phyloP scores from a whole-genome alignment of 2,113 vertebrate genomes.

The Nerophis ophidion region DNA sequence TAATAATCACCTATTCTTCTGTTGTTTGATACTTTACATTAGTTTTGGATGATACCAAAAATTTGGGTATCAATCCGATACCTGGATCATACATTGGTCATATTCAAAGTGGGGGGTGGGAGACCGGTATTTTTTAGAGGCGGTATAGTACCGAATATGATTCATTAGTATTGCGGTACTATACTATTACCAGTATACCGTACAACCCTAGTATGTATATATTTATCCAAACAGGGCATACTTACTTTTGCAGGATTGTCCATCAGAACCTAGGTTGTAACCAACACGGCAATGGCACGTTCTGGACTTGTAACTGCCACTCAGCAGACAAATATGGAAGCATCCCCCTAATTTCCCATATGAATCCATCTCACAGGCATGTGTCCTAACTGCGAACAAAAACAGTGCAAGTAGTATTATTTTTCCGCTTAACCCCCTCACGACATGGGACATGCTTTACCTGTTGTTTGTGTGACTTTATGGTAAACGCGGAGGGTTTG shows the following conservation, averaged over 20 bases:
- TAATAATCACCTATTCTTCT: too few species aligned
- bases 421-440: not conserved
- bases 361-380: conserved; percentile 83
- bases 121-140: too few species aligned
- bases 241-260: conserved; percentile 96
- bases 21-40: too few species aligned
- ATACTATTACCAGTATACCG: too few species aligned
- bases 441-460: conserved; percentile 63
- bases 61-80: too few species aligned
- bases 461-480: conserved; percentile 84
- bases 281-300: conserved; percentile 91
- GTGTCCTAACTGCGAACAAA: conserved; percentile 78
- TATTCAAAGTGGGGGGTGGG: too few species aligned
- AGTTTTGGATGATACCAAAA: too few species aligned
- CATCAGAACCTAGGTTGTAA: conserved; percentile 83
- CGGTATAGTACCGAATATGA: too few species aligned
- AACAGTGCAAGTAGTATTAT: conserved; percentile 1
- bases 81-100: too few species aligned
- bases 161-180: too few species aligned
- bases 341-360: conserved; percentile 86
- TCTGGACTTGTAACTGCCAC: conserved; percentile 88
- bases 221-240: conserved; percentile 28
- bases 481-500: conserved; percentile 82
- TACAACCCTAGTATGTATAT: too few species aligned
- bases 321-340: conserved; percentile 89